Conservation (phyloP, 2,888 invertebrate species). For the Deroplatys truncata region DNA sequence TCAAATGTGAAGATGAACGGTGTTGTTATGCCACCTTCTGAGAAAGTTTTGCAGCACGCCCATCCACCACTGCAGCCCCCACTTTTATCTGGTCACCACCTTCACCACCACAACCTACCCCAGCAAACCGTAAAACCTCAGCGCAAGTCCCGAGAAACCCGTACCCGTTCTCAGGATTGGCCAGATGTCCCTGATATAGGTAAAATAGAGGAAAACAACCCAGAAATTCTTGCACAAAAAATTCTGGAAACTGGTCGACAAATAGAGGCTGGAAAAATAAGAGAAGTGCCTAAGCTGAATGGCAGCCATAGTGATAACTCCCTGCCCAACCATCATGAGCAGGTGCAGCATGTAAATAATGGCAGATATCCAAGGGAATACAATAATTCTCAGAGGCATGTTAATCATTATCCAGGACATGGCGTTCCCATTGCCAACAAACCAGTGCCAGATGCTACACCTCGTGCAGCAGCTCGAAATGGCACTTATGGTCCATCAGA, state of each 20-base stretch:
- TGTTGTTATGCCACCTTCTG: background rate
- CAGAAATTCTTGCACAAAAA: conserved; percentile 83
- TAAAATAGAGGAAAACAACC: conserved; percentile 89
- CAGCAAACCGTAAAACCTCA: conserved; percentile 36
- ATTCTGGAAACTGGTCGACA: conserved; percentile 85
- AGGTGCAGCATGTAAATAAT: background rate
- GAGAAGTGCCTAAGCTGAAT: conserved; percentile 27
- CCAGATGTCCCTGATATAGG: conserved; percentile 86
- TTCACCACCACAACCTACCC: conserved; percentile 6
- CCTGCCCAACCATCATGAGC: background rate
- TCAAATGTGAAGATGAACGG: background rate
- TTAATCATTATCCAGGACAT: background rate
- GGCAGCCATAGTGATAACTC: conserved; percentile 8
- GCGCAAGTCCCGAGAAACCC: conserved; percentile 65
- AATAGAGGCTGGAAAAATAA: conserved; percentile 73
- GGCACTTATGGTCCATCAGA: background rate
- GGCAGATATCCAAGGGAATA: background rate
- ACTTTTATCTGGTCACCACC: background rate
- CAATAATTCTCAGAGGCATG: background rate
- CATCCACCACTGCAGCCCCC: conserved; percentile 22
- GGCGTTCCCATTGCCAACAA: background rate
- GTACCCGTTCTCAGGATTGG: conserved; percentile 85
- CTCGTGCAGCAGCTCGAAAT: background rate
- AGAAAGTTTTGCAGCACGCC: conserved; percentile 22
- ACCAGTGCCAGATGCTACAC: background rate